Conservation (phyloP, 37 sponge, comb jelly and placozoan genomes). For the Eunapius fragilis region DNA sequence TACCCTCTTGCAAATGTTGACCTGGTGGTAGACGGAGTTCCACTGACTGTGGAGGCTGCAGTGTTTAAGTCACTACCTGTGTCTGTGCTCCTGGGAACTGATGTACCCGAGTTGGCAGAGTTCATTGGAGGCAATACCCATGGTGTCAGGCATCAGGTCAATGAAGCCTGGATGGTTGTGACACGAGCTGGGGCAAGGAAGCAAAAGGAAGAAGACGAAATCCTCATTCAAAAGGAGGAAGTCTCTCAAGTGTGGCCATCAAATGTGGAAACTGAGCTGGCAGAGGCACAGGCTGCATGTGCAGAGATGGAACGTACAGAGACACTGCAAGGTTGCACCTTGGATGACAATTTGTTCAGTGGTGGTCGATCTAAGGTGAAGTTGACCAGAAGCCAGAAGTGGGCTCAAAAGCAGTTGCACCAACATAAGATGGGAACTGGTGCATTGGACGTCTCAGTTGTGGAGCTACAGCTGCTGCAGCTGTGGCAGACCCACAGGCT, state of each 20-base stretch:
- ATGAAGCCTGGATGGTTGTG: not conserved
- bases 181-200: slow-evolving; percentile 17
- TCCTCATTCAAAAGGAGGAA: not conserved
- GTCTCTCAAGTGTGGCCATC: not conserved
- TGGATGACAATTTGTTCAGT: slow-evolving; percentile 2
- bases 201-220: not conserved
- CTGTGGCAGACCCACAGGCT: no score
- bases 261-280: not conserved
- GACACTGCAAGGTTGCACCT: no score
- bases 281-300: not conserved
- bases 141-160: not conserved
- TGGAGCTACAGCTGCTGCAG: no score
- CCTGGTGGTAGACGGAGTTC: not conserved
- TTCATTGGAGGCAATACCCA: not conserved
- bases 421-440: no score
- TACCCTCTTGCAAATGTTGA: slow-evolving; percentile 22
- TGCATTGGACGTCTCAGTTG: no score
- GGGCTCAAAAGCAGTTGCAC: not conserved
- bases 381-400: not conserved
- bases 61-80: slow-evolving; percentile 13
- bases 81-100: slow-evolving; percentile 28
- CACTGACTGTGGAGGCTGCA: slow-evolving; percentile 8
- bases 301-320: not conserved
- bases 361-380: no score
- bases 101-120: slow-evolving; percentile 1